These are phyloP conservation scores for Trialeurodes vaporariorum DNA, from an alignment of 1,140 invertebrate species.

Conservation along the genomic window DNA sequence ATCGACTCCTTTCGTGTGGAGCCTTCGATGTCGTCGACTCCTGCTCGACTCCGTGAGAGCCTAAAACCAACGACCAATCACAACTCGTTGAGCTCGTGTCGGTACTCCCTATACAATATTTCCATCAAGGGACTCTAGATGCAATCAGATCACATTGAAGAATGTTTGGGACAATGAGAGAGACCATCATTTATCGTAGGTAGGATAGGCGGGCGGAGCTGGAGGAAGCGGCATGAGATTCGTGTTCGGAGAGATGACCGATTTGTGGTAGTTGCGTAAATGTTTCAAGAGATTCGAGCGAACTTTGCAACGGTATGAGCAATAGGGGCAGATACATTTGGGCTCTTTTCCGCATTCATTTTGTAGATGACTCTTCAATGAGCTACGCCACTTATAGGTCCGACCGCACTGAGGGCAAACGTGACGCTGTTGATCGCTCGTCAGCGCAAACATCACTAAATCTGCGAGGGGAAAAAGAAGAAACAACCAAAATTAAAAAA, in stretches of 20 bases:
- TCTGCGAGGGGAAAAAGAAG: neutral
- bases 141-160: too few species aligned
- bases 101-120: too few species aligned
- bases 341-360: conserved; percentile 28
- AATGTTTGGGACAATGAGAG: too few species aligned
- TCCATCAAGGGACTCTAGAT: too few species aligned
- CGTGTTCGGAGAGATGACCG: conserved; percentile 4
- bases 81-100: too few species aligned
- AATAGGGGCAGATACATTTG: conserved; percentile 34
- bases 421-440: conserved; percentile 11
- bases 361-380: conserved; percentile 48
- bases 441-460: neutral
- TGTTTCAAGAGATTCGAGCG: conserved; percentile 23
- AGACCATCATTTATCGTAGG: too few species aligned
- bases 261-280: conserved; percentile 22
- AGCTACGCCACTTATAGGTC: conserved; percentile 47
- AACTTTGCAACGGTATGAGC: conserved; percentile 27
- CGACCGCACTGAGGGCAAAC: conserved; percentile 36
- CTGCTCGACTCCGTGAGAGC: too few species aligned
- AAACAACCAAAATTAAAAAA: too few species aligned
- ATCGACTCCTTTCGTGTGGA: too few species aligned
- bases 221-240: neutral
- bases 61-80: too few species aligned
- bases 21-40: too few species aligned
- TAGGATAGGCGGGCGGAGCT: neutral